phyloP scores from a whole-genome alignment of 2,113 vertebrate species.

The Tyto alba region DNA sequence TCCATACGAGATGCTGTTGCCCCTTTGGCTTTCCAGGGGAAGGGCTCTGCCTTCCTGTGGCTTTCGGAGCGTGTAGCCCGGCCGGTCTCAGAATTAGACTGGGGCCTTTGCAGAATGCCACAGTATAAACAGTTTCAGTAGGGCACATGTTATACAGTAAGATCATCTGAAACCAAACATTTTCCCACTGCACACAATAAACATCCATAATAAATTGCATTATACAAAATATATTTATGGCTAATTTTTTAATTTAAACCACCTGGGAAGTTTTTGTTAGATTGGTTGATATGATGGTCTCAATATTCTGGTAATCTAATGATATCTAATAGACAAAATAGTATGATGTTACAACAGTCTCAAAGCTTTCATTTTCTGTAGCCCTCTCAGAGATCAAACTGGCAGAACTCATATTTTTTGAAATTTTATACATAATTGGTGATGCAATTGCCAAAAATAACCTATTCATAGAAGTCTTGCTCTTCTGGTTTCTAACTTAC shows the following conservation, averaged over 20 bases:
- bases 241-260: slow-evolving; percentile 67
- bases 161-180: slow-evolving; percentile 41
- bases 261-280: slow-evolving; percentile 48
- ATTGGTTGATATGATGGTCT: slow-evolving; percentile 54
- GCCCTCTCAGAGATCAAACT: slow-evolving; percentile 58
- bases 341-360: slow-evolving; percentile 57
- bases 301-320: slow-evolving; percentile 62
- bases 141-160: slow-evolving; percentile 15
- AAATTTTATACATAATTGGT: slow-evolving; percentile 73
- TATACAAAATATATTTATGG: slow-evolving; percentile 68
- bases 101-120: not conserved
- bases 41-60: slow-evolving; percentile 18
- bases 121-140: slow-evolving; percentile 38
- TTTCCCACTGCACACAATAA: slow-evolving; percentile 62
- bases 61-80: not conserved
- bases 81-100: not conserved
- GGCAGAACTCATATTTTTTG: slow-evolving; percentile 67
- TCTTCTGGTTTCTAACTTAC: slow-evolving; percentile 71
- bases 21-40: not conserved
- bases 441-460: slow-evolving; percentile 73
- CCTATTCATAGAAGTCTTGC: slow-evolving; percentile 64
- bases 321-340: slow-evolving; percentile 70
- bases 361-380: slow-evolving; percentile 59
- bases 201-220: slow-evolving; percentile 67
- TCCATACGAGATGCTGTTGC: not conserved